Conservation (phyloP, 2,888 invertebrate species). For the Phyto melanocephala region DNA sequence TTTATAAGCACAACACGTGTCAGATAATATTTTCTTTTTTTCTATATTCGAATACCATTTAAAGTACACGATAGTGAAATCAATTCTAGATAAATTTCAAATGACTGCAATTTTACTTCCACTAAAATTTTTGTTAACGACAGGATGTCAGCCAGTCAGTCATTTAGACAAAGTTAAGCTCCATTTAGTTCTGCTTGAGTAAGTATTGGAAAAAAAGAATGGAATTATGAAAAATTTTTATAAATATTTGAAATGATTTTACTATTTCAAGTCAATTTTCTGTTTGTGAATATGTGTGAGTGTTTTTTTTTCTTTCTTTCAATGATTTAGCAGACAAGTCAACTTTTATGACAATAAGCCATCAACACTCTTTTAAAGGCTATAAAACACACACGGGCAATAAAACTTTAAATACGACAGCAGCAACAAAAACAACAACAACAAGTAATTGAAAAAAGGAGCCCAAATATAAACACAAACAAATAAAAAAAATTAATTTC, state of each 20-base stretch:
- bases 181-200: conserved; percentile 41
- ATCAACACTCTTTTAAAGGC: conserved; percentile 48
- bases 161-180: background rate
- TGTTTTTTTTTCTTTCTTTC: background rate
- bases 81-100: background rate
- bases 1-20: conserved; percentile 55
- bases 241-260: conserved; percentile 48
- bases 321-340: background rate
- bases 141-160: conserved; percentile 23
- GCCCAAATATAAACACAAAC: background rate
- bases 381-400: conserved; percentile 1
- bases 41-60: conserved; percentile 22
- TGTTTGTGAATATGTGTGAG: background rate
- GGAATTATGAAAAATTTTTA: conserved; percentile 11
- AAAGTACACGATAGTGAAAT: conserved; percentile 9
- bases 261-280: background rate
- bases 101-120: background rate
- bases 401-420: background rate
- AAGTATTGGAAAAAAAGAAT: background rate
- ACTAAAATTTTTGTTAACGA: background rate
- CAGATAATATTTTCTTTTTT: conserved; percentile 30
- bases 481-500: conserved; percentile 35
- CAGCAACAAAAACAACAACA: background rate
- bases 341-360: conserved; percentile 45
- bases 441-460: too few relatives aligned